Evolutionary conservation across 2,797 vertebrate genomes (phyloP), one percentile per base, ranked within the genome.

Genomic region (Syngnathus acus): DNA sequence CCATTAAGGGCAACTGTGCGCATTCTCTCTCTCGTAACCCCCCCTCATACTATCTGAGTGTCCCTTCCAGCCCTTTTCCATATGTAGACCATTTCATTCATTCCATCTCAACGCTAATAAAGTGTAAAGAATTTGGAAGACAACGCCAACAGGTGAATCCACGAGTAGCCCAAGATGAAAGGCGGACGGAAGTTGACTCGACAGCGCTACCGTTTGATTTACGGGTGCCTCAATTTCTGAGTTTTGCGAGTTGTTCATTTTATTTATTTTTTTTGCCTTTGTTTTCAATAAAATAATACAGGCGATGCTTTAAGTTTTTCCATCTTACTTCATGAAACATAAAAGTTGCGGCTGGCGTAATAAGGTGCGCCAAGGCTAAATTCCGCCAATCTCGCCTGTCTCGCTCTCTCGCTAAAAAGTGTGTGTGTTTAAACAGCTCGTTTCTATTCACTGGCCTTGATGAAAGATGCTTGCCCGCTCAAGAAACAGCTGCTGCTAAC

Each of bases 1-100:
- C 85, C 87, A 88, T 89, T 88, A 89, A 84, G 85, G 76, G 82
- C 76, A 82, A 76, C 72, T 84, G 83, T 68, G 61, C 81, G 84
- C 81, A 51, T 81, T 76, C 75, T 74, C 74, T 62, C 68, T 78
- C 68, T 78, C 67, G 80, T 57, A 37, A 68, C 75, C 45, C 16
- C 62, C 79, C 68, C 19, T 5, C 59, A 39, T 59, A 19, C 59
- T 68, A 53, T 72, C 65, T 40, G 9, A 73, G 64, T 67, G 72
- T 74, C 68, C 61, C 68, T 72, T 68, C 74, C 78, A 73, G 54
- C 70, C 75, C 65, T 69, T 68, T 74, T 75, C 75, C 75, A 82
- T 82, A 82, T 76, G 14, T 82, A 73, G 73, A 76, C 76, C 78
- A 75, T 71, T 83, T 77, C 80, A 78, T 84, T 87, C 81, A 77